Base-by-base conservation (phyloP, 2,797 vertebrate species). In the Rhinatrema bivittatum region DNA sequence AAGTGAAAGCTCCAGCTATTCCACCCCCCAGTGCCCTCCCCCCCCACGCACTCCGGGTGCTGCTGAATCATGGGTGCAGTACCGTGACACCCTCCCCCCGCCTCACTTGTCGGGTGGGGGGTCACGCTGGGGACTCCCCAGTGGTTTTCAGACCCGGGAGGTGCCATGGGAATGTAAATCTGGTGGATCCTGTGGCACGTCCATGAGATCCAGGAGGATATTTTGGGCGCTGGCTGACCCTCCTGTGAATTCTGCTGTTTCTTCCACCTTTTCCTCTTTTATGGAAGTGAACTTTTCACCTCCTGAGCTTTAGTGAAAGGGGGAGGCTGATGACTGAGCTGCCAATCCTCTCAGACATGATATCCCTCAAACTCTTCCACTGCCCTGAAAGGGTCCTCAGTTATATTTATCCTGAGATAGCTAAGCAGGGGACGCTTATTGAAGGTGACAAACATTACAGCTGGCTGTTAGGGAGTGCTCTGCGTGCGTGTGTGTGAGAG, bases 331-430 rank as follows among this genome's bases (percentile, higher is more conserved):
- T 4, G 4, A 17, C 12, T 4, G 12, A 9, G 22, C 8, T 4
- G 33, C 39, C 1, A 0, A 43, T 41, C 39, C 34, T 46, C 39
- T 43, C 1, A 3, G 24, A 43, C n/a, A 51, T 35, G 30, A 51
- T 7, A 0, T 17, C 0, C 0, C 15, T n/a, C n/a, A n/a, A n/a
- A n/a, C n/a, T n/a, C n/a, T n/a, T 35, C n/a, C n/a, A n/a, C n/a
- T 55, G 25, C 5, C 3, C 13, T 0, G 33, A 16, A 0, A 44
- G 53, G 53, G 53, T 46, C 43, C 7, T 5, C 12, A 14, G 25
- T 40, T 63, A 63, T 65, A 68, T 68, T 65, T 60, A 63, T 36
- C n/a, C 2, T 0, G 18, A 18, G 32, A 36, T 1, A 4, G 11
- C 2, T 3, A 19, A 36, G 20, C 25, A 37, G 39, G 41, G 25